phyloP scores from a whole-genome alignment of 2,888 invertebrate genomes.

The Baronia brevicornis region DNA sequence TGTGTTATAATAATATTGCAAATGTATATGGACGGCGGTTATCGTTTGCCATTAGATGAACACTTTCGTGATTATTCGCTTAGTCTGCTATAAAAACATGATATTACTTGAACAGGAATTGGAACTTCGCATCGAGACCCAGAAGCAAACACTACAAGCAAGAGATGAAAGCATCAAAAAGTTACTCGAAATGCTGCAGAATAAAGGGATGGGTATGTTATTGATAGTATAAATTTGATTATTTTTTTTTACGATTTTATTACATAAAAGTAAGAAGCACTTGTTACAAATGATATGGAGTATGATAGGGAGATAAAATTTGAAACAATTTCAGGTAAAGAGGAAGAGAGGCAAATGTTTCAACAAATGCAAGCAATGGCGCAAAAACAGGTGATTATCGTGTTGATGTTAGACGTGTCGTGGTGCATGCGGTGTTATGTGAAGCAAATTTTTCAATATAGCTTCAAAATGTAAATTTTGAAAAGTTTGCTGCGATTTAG shows the following conservation, averaged over 20 bases:
- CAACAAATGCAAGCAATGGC: slow-evolving; percentile 98
- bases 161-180: slow-evolving; percentile 99
- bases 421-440: slow-evolving; percentile 34
- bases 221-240: too few species aligned
- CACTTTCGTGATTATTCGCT: too few species aligned
- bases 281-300: slow-evolving; percentile 4
- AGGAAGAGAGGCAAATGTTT: slow-evolving; percentile 96
- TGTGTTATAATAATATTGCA: too few species aligned
- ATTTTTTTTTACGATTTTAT: too few species aligned
- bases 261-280: too few species aligned
- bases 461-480: slow-evolving; percentile 20
- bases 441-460: slow-evolving; percentile 7
- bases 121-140: slow-evolving; percentile 97
- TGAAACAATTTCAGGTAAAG: slow-evolving; percentile 84
- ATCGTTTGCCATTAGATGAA: too few species aligned
- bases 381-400: slow-evolving; percentile 90
- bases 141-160: slow-evolving; percentile 97
- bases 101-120: too few species aligned
- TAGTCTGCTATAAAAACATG: too few species aligned
- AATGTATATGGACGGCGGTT: too few species aligned
- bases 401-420: slow-evolving; percentile 26
- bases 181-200: slow-evolving; percentile 98
- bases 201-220: slow-evolving; percentile 94
- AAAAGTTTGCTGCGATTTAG: slow-evolving; percentile 38
- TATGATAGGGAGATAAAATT: slow-evolving; percentile 58